These are phyloP conservation scores for Neria commutata DNA, from an alignment of 2,888 invertebrate genomes.

Conservation along the genomic window DNA sequence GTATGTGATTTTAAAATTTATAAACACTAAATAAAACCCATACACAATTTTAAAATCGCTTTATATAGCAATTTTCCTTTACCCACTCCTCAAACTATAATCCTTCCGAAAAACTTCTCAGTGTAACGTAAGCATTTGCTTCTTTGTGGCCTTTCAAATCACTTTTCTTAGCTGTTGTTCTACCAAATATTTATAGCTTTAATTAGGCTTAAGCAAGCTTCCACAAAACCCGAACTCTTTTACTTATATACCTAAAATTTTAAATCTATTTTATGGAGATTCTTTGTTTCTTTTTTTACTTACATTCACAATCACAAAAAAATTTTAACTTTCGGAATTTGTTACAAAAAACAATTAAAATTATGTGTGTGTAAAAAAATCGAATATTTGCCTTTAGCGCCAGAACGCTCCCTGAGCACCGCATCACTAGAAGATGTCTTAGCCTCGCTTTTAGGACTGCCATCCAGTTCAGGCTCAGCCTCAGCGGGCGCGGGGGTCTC, in stretches of 20 bases:
- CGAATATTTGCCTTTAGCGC: constrained; percentile 54
- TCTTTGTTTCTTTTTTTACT: constrained; percentile 27
- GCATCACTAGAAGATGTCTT: constrained; percentile 93
- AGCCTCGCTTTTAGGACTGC: constrained; percentile 88
- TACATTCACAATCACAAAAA: constrained; percentile 24
- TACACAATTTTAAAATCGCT: constrained; percentile 25
- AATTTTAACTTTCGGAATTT: neutral
- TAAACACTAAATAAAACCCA: neutral
- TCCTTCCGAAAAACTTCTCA: constrained; percentile 35
- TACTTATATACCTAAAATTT: constrained; percentile 16
- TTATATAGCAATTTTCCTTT: constrained; percentile 16
- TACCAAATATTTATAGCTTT: neutral
- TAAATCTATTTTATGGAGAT: constrained; percentile 25
- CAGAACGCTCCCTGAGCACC: constrained; percentile 75
- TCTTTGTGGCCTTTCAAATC: neutral
- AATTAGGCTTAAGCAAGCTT: neutral
- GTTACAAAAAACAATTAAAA: constrained; percentile 14
- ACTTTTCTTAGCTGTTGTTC: neutral
- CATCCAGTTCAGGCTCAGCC: constrained; percentile 65
- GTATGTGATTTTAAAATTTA: neutral
- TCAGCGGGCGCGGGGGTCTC: constrained; percentile 34
- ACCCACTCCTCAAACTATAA: constrained; percentile 3
- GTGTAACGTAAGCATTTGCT: constrained; percentile 38
- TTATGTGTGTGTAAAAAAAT: constrained; percentile 8
- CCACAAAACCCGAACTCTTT: neutral